A percentile compares a stretch with the other conserved stretches of the same genome.
Evolutionary conservation across 2,113 vertebrate species (phyloP).

Genomic region (Sialia sialis): DNA sequence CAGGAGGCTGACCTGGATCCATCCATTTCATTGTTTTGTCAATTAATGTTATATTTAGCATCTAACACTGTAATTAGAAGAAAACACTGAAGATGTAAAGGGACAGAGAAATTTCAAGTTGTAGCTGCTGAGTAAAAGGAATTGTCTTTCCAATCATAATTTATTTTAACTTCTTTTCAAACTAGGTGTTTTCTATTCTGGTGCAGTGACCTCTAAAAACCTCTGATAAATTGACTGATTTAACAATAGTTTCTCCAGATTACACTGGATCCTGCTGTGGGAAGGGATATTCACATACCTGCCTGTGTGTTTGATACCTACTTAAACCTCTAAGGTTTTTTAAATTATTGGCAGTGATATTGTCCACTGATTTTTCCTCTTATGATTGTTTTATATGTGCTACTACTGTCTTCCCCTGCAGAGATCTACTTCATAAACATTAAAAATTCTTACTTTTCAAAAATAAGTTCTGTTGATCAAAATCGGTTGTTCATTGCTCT

Average conservation of each 20-base stretch:
- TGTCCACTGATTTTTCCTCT: not conserved
- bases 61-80: not conserved
- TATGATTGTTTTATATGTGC: not conserved
- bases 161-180: not conserved
- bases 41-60: not conserved
- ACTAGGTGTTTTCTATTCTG: not conserved
- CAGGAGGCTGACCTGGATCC: not conserved
- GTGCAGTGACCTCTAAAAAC: not conserved
- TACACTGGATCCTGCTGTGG: not conserved
- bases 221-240: not conserved
- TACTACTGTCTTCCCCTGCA: not conserved
- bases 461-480: not conserved
- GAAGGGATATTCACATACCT: not conserved
- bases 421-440: not conserved
- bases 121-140: not conserved
- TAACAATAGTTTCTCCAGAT: not conserved
- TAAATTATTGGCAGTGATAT: not conserved
- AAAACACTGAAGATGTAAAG: not conserved
- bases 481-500: not conserved
- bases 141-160: not conserved
- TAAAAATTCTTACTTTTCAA: not conserved
- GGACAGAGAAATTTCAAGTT: not conserved
- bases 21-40: constrained; percentile 1
- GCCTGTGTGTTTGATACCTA: not conserved
- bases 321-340: not conserved